Base-by-base conservation (phyloP, 2,888 invertebrate species). In the Dicyrtomina minuta region DNA sequence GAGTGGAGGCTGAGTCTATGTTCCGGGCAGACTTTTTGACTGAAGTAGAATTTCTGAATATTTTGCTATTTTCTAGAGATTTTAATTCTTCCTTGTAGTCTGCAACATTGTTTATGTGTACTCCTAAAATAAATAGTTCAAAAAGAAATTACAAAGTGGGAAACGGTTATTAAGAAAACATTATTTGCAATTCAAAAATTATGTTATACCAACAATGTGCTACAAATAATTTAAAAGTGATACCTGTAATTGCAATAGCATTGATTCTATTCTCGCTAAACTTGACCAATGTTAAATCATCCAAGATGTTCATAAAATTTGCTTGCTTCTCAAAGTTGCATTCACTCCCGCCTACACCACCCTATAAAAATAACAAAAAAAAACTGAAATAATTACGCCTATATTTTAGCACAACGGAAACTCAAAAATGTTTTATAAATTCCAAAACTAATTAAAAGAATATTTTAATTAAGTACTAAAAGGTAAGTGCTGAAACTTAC, bases 211-310 rank as follows among this genome's bases (percentile, higher is more conserved):
- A 12, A 24, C 17, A 49, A 6, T 8, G 43, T 41, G 43, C 43
- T 13, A 41, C 13, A 41, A 12, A 41, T 41, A 41, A 12, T 8
- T 10, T 22, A 27, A 22, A 26, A 10, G 8, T 5, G 22, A 17
- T 43, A 66, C 66, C 66, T 44, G 66, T 66, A 27, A 66, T 43
- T 1, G 66, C 66, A 1, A 58, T 43, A 66, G 66, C 66, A 17
- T 58, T 26, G 24, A 66, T 56, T 24, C 41, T 41, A 13, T 66
- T 33, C 13, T 15, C 20, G 15, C 59, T 33, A 24, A 56, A 59
- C 8, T 17, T 41, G 27, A 58, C 33, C 20, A 46, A 66, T 13
- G 66, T 66, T 26, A 66, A 43, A 27, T 66, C 66, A 58, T 58
- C 58, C 17, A 66, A 17, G 15, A 58, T 17, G 27, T 58, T 66